Evolutionary conservation across 1,140 invertebrate species (phyloP).

Genomic region (Idris sp.): DNA sequence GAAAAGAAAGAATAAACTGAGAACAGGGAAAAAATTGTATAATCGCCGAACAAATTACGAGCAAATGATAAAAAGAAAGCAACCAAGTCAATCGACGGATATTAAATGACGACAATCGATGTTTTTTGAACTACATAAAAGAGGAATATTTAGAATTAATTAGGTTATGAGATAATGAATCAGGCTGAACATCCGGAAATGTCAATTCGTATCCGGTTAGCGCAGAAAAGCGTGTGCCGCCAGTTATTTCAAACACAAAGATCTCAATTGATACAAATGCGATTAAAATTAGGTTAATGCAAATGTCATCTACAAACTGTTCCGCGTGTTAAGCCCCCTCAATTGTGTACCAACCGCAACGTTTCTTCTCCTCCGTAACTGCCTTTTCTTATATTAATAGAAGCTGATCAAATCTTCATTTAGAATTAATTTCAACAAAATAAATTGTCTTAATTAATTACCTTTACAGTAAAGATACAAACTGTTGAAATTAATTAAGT

Average conservation of each 20-base stretch:
- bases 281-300: slow-evolving; percentile 62
- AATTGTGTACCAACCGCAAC: too few species aligned
- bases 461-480: too few species aligned
- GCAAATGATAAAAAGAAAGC: slow-evolving; percentile 46
- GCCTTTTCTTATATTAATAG: too few species aligned
- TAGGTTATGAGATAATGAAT: slow-evolving; percentile 60
- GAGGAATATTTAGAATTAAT: slow-evolving; percentile 50
- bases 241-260: slow-evolving; percentile 47
- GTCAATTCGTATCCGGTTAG: slow-evolving; percentile 54
- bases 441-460: too few species aligned
- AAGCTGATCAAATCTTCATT: too few species aligned
- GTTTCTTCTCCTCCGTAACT: too few species aligned
- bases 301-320: slow-evolving; percentile 41
- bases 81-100: slow-evolving; percentile 15
- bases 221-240: slow-evolving; percentile 49
- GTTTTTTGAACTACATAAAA: slow-evolving; percentile 11
- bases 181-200: slow-evolving; percentile 51
- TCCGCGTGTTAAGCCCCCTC: too few species aligned
- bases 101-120: slow-evolving; percentile 1
- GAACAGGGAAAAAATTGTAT: slow-evolving; percentile 50
- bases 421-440: too few species aligned
- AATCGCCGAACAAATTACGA: slow-evolving; percentile 31
- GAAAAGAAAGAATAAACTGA: slow-evolving; percentile 53
- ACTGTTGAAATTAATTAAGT: too few species aligned
- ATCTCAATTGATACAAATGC: slow-evolving; percentile 54